Percentiles rank a stretch among this genome's conserved stretches.
Conservation (phyloP, 2,113 vertebrate species). For the Sinocyclocheilus rhinocerous region DNA sequence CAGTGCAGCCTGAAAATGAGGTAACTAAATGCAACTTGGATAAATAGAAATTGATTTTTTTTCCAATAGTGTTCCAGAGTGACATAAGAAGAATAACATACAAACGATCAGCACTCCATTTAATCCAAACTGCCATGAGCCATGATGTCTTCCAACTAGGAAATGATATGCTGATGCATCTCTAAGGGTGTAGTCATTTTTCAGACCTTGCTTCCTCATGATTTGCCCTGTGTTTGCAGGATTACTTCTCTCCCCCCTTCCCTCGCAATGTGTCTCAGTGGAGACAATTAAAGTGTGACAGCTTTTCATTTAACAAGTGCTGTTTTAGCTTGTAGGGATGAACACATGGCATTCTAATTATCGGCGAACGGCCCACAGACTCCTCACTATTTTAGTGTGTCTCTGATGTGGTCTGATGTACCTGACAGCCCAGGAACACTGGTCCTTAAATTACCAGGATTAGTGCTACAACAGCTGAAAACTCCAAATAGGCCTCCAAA, state of each 20-base stretch:
- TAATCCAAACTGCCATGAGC: conserved; percentile 59
- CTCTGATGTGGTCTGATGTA: conserved; percentile 70
- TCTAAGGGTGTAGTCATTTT: conserved; percentile 55
- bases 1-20: not conserved
- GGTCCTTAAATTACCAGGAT: conserved; percentile 77
- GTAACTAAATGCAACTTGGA: conserved; percentile 39
- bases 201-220: conserved; percentile 54
- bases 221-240: conserved; percentile 61
- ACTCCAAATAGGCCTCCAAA: conserved; percentile 73
- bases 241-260: conserved; percentile 44
- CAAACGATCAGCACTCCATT: conserved; percentile 40
- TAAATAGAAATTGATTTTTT: conserved; percentile 53
- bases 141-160: conserved; percentile 56
- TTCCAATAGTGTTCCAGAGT: conserved; percentile 29
- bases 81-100: conserved; percentile 32
- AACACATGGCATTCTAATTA: conserved; percentile 78
- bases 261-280: conserved; percentile 63
- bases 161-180: conserved; percentile 47
- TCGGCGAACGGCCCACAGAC: conserved; percentile 63
- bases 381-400: conserved; percentile 67
- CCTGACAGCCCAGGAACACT: conserved; percentile 72
- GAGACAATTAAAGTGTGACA: conserved; percentile 79
- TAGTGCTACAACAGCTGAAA: conserved; percentile 76
- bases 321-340: conserved; percentile 72
- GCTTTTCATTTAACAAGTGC: conserved; percentile 74